Evolutionary conservation across 2,888 invertebrate species (phyloP), one percentile per base, ranked within the genome.

Genomic region (Pollenia angustigena): DNA sequence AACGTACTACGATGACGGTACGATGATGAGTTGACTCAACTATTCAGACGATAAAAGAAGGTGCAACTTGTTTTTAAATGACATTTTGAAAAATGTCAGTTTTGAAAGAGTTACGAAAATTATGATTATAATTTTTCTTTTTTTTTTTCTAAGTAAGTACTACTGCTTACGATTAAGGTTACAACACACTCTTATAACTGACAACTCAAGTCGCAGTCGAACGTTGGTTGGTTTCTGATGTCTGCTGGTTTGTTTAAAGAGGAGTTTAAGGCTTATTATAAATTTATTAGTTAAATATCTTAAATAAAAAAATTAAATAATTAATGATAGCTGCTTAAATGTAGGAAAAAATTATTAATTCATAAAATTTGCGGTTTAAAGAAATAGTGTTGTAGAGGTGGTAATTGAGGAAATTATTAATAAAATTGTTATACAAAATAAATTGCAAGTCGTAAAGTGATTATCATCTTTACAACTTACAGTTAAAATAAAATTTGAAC

Each of bases 41-140:
- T 10, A 46, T 11, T 40, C 18, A 56, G 60, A 44, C 58, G 23
- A 23, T 52, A 81, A 74, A 81, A 81, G 54, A 79, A 84, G 79
- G 78, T 78, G 84, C 84, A 79, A 78, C 78, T 72, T 74, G 72
- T 79, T 85, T 75, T 71, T 46, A 66, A 85, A 81, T 85, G 81
- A 78, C 85, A 85, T 85, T 85, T 85, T 76, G 50, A 81, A 76
- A 86, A 83, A 80, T 82, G 86, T 86, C 82, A 83, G 50, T 86
- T 86, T 82, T 80, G 64, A 80, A 86, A 83, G 64, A 83, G 69
- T 86, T 86, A 58, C 80, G 75, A 83, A 86, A 83, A 83, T 85
- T 84, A 82, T 82, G 76, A 76, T 16, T 76, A 12, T 42, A 9
- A 56, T 23, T 69, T 40, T 79, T 8, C 7, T 2, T 12, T 3